Percentiles rank a stretch among this genome's conserved stretches.
These are phyloP conservation scores for Scolopax bukidnonensis DNA, from an alignment of 2,797 vertebrate genomes.

Conservation along the genomic window DNA sequence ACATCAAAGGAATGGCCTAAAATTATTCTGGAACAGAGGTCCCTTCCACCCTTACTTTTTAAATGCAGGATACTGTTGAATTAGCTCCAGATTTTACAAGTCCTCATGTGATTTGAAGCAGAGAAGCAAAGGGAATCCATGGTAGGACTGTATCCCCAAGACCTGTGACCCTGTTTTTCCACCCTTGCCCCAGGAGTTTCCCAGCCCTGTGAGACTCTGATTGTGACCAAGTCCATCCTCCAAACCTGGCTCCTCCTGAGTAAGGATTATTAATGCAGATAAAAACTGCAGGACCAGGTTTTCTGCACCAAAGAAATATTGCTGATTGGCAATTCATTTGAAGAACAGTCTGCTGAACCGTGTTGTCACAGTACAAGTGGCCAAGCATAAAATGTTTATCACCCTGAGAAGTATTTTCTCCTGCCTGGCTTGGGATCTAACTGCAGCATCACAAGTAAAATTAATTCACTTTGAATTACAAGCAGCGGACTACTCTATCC, in stretches of 20 bases:
- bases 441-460: neutral
- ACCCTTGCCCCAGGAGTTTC: fast-evolving
- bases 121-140: neutral
- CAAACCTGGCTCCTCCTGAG: neutral
- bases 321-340: neutral
- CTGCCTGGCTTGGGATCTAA: neutral
- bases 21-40: neutral
- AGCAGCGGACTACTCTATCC: neutral
- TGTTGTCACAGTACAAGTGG: neutral
- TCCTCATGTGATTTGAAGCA: neutral
- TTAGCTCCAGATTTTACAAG: neutral
- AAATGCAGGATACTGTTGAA: neutral
- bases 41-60: neutral
- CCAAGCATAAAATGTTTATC: neutral
- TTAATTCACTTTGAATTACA: neutral
- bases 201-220: neutral
- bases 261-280: neutral
- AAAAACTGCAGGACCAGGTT: neutral
- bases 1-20: neutral
- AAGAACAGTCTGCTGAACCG: neutral
- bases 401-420: neutral
- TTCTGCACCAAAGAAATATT: neutral
- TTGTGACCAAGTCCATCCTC: fast-evolving
- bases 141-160: neutral
- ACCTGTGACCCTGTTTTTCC: neutral